Conservation (phyloP, 1,140 invertebrate genomes). For the Calliphora vicina region DNA sequence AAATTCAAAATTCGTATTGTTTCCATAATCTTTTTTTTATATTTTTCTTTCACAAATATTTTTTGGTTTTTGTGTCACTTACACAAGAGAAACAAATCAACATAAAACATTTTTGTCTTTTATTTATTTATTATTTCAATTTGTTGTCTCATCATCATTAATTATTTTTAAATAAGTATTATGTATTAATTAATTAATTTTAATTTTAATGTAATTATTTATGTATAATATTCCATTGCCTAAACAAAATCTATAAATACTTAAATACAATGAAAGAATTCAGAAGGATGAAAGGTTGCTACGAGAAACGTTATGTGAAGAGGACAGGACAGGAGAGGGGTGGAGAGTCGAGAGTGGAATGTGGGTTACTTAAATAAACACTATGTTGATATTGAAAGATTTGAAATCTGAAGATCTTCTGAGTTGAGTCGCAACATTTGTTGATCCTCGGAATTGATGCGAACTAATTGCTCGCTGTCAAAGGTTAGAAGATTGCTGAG, state of each 20-base stretch:
- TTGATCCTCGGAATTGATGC: constrained; percentile 64
- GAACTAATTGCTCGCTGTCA: constrained; percentile 65
- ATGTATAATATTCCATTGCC: neutral
- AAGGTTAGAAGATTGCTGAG: constrained; percentile 63
- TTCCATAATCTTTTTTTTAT: too few relatives aligned
- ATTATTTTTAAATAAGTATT: neutral
- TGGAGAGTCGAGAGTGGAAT: neutral
- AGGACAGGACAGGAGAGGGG: neutral
- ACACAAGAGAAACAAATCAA: neutral
- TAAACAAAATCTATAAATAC: constrained; percentile 7
- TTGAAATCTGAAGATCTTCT: constrained; percentile 61
- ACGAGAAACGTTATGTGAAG: neutral
- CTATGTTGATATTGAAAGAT: constrained; percentile 61
- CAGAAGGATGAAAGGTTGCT: neutral
- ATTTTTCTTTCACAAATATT: too few relatives aligned
- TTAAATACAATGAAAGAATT: neutral
- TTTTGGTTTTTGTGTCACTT: too few relatives aligned
- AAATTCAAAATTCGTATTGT: too few relatives aligned
- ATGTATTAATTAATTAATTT: too few relatives aligned
- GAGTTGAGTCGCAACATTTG: constrained; percentile 64
- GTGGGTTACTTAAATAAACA: neutral
- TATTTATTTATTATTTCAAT: neutral
- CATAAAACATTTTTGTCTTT: neutral
- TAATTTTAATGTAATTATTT: neutral
- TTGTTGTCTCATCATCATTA: neutral